A percentile compares a stretch with the other conserved stretches of the same genome.
Conservation (phyloP, 2,888 invertebrate species). For the Leptopilina drosophilae region DNA sequence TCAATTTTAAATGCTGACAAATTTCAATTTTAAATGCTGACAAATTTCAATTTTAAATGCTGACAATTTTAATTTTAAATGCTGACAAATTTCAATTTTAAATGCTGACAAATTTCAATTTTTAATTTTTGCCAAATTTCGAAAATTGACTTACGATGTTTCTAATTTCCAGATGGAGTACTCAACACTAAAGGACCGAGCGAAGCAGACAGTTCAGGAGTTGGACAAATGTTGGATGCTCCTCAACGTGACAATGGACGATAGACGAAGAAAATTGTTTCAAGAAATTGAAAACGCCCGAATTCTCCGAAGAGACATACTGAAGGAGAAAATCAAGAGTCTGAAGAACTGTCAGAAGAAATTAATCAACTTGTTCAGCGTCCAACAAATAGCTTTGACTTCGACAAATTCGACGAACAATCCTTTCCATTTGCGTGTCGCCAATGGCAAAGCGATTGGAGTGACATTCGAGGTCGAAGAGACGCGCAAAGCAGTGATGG, state of each 20-base stretch:
- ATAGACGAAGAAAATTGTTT: not conserved
- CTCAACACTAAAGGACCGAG: not conserved
- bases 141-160: too few species aligned
- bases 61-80: too few species aligned
- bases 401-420: not conserved
- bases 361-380: not conserved
- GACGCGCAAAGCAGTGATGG: not conserved
- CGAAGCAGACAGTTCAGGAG: not conserved
- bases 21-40: too few species aligned
- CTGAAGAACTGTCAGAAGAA: not conserved
- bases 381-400: not conserved
- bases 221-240: not conserved
- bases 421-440: not conserved
- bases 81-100: too few species aligned
- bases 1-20: too few species aligned
- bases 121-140: too few species aligned
- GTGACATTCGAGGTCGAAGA: slow-evolving; percentile 3
- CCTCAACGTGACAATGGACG: not conserved
- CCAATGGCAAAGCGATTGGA: slow-evolving; percentile 12
- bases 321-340: not conserved
- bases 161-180: not conserved
- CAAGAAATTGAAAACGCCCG: not conserved
- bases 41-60: too few species aligned
- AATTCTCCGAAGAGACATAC: not conserved
- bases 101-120: too few species aligned